Conservation (phyloP, 2,888 invertebrate species). For the Athetis lepigone region DNA sequence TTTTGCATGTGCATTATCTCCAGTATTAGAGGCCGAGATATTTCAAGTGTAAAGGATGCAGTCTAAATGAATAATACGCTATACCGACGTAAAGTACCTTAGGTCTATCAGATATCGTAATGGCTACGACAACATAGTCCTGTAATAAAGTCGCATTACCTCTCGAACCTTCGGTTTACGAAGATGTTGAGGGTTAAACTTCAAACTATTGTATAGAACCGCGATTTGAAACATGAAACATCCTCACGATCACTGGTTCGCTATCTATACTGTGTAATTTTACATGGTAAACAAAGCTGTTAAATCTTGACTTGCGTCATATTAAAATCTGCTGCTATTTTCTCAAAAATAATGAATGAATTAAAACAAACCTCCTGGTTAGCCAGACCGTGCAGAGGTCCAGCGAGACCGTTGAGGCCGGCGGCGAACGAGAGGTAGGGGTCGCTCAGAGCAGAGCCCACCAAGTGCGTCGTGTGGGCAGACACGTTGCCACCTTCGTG, state of each 20-base stretch:
- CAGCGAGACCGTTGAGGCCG: conserved; percentile 98
- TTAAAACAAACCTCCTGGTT: conserved; percentile 95
- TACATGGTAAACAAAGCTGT: no score
- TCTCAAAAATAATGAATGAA: not conserved
- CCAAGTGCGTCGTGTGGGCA: conserved; percentile 98
- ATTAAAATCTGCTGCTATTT: not conserved
- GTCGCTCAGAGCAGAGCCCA: conserved; percentile 98
- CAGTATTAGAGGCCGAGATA: not conserved
- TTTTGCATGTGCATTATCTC: conserved; percentile 4
- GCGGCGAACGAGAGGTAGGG: conserved; percentile 98
- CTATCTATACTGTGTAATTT: no score
- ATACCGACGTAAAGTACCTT: not conserved
- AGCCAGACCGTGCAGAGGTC: conserved; percentile 98
- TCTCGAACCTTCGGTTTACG: no score
- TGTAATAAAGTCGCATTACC: not conserved
- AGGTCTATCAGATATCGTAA: no score
- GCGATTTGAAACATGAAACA: no score
- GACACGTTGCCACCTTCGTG: conserved; percentile 99
- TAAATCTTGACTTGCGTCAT: no score
- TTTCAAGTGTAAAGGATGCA: conserved; percentile 1
- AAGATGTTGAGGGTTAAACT: no score
- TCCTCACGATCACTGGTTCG: no score
- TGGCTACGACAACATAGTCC: not conserved
- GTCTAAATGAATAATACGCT: not conserved
- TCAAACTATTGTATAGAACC: no score